Evolutionary conservation across 2,888 invertebrate species (phyloP).

Genomic region (Metacarcinus magister): DNA sequence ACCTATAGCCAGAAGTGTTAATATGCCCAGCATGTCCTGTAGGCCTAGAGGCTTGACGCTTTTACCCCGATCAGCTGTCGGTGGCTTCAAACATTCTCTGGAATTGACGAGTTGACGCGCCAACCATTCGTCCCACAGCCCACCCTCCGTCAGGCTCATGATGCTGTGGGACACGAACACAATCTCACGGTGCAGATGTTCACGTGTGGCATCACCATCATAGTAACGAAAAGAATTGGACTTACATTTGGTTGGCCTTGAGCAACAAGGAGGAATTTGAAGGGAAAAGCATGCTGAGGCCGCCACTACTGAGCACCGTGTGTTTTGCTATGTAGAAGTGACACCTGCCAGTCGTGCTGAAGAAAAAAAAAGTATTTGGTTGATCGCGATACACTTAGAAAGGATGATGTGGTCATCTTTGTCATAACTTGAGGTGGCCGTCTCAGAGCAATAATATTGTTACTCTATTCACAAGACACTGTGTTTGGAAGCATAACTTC

Average conservation of each 20-base stretch:
- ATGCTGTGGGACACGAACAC: not conserved
- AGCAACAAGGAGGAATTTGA: conserved; percentile 56
- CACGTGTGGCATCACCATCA: not conserved
- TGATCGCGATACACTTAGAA: not conserved
- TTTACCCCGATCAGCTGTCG: conserved; percentile 29
- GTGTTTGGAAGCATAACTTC: too few relatives aligned
- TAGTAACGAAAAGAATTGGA: not conserved
- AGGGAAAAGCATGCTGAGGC: conserved; percentile 47
- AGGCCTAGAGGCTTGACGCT: conserved; percentile 55
- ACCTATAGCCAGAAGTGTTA: not conserved
- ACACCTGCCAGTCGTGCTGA: conserved; percentile 65
- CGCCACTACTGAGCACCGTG: not conserved
- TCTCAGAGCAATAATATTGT: too few relatives aligned
- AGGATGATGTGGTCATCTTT: too few relatives aligned
- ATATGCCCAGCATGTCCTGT: not conserved
- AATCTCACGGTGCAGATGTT: not conserved
- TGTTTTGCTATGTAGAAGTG: conserved; percentile 65
- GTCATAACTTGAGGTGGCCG: too few relatives aligned
- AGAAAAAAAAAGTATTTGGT: not conserved
- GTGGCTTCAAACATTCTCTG: conserved; percentile 61
- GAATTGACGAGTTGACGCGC: conserved; percentile 49
- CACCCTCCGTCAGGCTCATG: conserved; percentile 58
- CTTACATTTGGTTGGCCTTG: conserved; percentile 56
- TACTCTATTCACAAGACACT: too few relatives aligned
- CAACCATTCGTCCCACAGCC: conserved; percentile 63